Conservation (phyloP, 2,797 vertebrate species). For the Phrynocephalus guinanensis region DNA sequence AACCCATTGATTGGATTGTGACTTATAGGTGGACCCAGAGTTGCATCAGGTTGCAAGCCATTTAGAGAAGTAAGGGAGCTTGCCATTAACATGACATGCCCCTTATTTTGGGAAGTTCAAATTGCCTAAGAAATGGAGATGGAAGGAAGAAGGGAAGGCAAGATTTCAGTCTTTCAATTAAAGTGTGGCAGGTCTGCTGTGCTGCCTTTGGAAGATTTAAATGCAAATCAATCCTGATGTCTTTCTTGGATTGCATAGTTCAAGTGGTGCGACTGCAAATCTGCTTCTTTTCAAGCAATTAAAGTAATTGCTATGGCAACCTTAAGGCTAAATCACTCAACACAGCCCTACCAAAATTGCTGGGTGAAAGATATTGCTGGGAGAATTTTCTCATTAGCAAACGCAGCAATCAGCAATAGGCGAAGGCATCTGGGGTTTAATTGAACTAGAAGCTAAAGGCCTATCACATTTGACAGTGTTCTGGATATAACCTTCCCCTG, state of each 20-base stretch:
- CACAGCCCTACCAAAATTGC: neutral
- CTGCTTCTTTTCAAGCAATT: constrained; percentile 12
- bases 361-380: constrained; percentile 4
- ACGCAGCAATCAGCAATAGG: neutral
- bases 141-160: neutral
- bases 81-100: neutral
- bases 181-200: neutral
- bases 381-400: constrained; percentile 5
- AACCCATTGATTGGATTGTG: neutral
- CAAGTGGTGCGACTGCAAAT: constrained; percentile 5
- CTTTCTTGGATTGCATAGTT: constrained; percentile 1
- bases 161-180: neutral
- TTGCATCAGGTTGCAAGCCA: neutral
- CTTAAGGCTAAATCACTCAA: constrained; percentile 2
- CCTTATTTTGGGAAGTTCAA: too few species aligned
- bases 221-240: constrained; percentile 2
- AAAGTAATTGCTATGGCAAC: constrained; percentile 22
- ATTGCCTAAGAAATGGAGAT: neutral
- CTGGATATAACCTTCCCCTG: neutral
- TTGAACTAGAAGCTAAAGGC: neutral
- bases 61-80: neutral
- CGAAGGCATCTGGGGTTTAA: neutral
- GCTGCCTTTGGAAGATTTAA: constrained; percentile 1
- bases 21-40: neutral
- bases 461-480: neutral